These are phyloP conservation scores for Drosophila kuntzei DNA, from an alignment of 2,888 invertebrate species.

Conservation along the genomic window DNA sequence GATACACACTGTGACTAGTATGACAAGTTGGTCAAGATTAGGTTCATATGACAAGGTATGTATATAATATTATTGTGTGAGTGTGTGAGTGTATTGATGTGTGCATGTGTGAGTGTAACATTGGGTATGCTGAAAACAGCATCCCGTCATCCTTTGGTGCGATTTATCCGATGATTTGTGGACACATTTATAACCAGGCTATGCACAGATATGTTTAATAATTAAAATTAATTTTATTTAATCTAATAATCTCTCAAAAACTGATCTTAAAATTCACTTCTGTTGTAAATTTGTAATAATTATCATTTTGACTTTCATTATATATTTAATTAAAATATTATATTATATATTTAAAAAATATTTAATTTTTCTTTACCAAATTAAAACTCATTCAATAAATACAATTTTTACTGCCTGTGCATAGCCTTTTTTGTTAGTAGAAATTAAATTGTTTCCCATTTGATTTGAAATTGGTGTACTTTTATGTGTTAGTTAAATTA, in stretches of 20 bases:
- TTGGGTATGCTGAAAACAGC: slow-evolving; percentile 3
- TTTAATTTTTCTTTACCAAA: background rate
- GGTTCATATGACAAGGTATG: slow-evolving; percentile 7
- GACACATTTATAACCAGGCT: slow-evolving; percentile 24
- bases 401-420: slow-evolving; percentile 18
- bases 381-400: background rate
- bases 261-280: too few relatives aligned
- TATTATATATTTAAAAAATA: too few relatives aligned
- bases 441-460: slow-evolving; percentile 38
- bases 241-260: too few relatives aligned
- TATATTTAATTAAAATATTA: too few relatives aligned
- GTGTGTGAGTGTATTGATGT: background rate
- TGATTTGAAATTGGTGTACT: slow-evolving; percentile 10
- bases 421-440: slow-evolving; percentile 44
- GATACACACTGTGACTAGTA: slow-evolving; percentile 20
- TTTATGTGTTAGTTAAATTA: slow-evolving; percentile 25
- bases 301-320: too few relatives aligned
- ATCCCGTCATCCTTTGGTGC: slow-evolving; percentile 27
- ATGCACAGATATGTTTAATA: slow-evolving; percentile 27
- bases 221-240: background rate
- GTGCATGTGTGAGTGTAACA: slow-evolving; percentile 21
- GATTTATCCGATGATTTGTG: slow-evolving; percentile 27
- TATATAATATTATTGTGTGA: background rate
- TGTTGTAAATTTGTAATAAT: too few relatives aligned
- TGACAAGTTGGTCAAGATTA: slow-evolving; percentile 17